phyloP scores from a whole-genome alignment of 2,797 vertebrate species.

The Anas bahamensis region DNA sequence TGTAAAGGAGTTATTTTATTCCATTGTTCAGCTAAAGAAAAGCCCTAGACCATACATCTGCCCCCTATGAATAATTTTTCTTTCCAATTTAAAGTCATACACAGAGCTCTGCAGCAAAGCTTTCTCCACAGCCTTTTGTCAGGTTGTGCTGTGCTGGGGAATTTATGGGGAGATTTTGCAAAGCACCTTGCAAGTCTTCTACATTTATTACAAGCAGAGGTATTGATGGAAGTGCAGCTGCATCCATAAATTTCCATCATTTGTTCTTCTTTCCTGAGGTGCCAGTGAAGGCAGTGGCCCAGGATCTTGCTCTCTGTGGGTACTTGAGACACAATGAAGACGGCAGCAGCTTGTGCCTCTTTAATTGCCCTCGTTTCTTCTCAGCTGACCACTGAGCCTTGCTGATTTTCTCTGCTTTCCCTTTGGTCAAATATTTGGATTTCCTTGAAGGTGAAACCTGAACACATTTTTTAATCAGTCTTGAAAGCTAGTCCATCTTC shows the following conservation, averaged over 20 bases:
- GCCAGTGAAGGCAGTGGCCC: not conserved
- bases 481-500: not conserved
- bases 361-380: not conserved
- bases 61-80: not conserved
- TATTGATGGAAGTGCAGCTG: not conserved
- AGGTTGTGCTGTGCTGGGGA: not conserved
- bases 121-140: not conserved
- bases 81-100: not conserved
- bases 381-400: not conserved
- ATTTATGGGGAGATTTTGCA: not conserved
- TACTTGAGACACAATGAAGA: not conserved
- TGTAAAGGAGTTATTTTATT: not conserved
- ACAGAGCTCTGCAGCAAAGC: not conserved
- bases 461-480: not conserved
- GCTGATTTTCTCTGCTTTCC: not conserved
- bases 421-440: not conserved
- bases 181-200: not conserved
- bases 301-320: not conserved
- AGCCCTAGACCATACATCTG: not conserved
- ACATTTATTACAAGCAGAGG: not conserved
- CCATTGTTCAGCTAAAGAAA: not conserved
- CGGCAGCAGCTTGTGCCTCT: not conserved
- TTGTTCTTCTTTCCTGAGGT: not conserved
- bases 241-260: not conserved
- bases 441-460: not conserved